A percentile compares a stretch with the other conserved stretches of the same genome.
Conservation (phyloP, 1,140 invertebrate genomes). For the Cotesia glomerata region DNA sequence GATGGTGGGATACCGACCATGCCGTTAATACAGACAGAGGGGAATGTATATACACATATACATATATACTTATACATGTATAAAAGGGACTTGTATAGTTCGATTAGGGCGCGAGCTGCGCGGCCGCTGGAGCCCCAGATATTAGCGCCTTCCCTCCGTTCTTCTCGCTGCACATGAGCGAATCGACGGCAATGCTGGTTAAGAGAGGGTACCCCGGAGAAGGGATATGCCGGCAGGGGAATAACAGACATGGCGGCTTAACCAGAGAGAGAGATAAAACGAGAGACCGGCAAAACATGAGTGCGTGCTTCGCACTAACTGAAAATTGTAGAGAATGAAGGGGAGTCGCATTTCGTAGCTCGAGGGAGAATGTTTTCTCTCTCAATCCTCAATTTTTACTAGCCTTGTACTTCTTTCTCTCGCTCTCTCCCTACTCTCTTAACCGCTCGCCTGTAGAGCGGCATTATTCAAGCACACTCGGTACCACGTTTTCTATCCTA, state of each 20-base stretch:
- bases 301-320: conserved; percentile 18
- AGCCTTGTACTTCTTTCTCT: background rate
- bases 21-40: conserved; percentile 26
- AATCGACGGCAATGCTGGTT: conserved; percentile 31
- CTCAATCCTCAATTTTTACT: background rate
- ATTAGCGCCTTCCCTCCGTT: conserved; percentile 48
- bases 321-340: conserved; percentile 7
- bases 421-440: conserved; percentile 9
- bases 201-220: conserved; percentile 13
- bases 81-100: conserved; percentile 49
- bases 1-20: conserved; percentile 19
- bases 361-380: conserved; percentile 6
- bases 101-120: conserved; percentile 56
- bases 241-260: conserved; percentile 14
- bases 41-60: conserved; percentile 31
- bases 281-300: conserved; percentile 32
- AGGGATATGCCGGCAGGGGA: background rate
- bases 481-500: conserved; percentile 31
- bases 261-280: background rate
- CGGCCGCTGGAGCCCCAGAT: conserved; percentile 58
- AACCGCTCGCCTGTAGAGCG: conserved; percentile 6
- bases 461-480: conserved; percentile 26
- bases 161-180: conserved; percentile 39
- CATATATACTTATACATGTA: too few species aligned
- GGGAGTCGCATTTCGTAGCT: conserved; percentile 11